Percentiles rank a stretch among this genome's conserved stretches.
Evolutionary conservation across 2,113 vertebrate genomes (phyloP).

Genomic region (Rhabdornis inornatus): DNA sequence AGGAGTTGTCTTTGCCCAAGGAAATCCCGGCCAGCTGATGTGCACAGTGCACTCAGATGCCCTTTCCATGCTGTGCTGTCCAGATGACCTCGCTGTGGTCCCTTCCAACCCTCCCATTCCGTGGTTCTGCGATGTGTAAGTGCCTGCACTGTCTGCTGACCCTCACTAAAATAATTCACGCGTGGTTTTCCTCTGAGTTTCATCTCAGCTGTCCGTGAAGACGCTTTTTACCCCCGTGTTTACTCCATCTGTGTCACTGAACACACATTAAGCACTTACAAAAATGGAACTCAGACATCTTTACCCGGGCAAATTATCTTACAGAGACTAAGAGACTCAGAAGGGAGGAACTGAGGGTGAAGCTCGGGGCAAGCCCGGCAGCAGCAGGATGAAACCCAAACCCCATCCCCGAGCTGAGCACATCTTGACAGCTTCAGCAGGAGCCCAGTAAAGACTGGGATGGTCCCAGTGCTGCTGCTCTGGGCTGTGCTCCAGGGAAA

Average conservation of each 20-base stretch:
- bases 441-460: background rate
- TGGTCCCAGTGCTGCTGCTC: accelerated
- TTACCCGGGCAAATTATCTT: background rate
- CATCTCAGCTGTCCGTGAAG: background rate
- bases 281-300: background rate
- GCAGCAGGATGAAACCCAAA: background rate
- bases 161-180: background rate
- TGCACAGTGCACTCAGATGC: background rate
- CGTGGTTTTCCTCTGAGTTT: background rate
- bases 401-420: background rate
- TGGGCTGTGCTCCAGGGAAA: background rate
- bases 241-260: background rate
- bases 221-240: background rate
- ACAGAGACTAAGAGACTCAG: background rate
- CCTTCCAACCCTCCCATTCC: background rate
- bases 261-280: background rate
- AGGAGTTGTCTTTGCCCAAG: background rate
- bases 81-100: background rate
- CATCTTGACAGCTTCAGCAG: background rate
- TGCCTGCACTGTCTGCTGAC: background rate
- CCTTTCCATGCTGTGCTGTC: background rate
- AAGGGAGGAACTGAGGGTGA: background rate
- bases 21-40: background rate
- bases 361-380: background rate
- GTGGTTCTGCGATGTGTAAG: background rate